Evolutionary conservation across 2,888 invertebrate genomes (phyloP), one percentile per base, ranked within the genome.

Genomic region (Siphlonurus alternatus): DNA sequence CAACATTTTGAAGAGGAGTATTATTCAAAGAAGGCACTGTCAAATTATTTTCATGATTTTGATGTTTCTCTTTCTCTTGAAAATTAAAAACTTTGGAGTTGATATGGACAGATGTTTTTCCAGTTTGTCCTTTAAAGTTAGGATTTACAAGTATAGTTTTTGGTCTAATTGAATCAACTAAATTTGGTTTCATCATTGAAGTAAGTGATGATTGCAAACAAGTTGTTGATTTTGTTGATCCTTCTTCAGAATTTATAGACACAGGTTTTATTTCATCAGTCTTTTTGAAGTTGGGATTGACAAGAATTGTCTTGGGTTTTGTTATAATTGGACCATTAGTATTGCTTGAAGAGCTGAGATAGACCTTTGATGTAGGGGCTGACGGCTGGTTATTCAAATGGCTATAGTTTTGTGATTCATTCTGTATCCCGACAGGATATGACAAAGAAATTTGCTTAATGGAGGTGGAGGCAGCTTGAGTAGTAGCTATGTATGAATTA

Each of bases 111-210:
- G 56, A 59, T 15, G 51, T 20, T 25, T 63, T 63, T 5, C 1
- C 2, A 23, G 59, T 20, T 53, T 18, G 23, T 38, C 23, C 23
- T 3, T 59, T 19, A 59, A 59, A 63, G 38, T 63, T 63, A 20
- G 63, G 63, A 38, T 59, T 63, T 18, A 63, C 23, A 59, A 23
- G 59, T 24, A 61, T 25, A 5, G 38, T 61, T 61, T 61, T 61
- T 61, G 10, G 25, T 61, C 61, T 61, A 38, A 38, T 38, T 38
- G 7, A 5, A 10, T 5, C 15, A 10, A 15, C 15, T 10, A 5
- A 38, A 38, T 15, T 38, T 10, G 15, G 38, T 38, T 15, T 15
- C 38, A 38, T 38, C 15, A 38, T 15, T 38, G 38, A 38, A 38
- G 38, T 38, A 38, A 10, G 7, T 10, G 15, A 10, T 5, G 7